Conservation (phyloP, 2,888 invertebrate species). For the Drosophila nr. perissopoda region DNA sequence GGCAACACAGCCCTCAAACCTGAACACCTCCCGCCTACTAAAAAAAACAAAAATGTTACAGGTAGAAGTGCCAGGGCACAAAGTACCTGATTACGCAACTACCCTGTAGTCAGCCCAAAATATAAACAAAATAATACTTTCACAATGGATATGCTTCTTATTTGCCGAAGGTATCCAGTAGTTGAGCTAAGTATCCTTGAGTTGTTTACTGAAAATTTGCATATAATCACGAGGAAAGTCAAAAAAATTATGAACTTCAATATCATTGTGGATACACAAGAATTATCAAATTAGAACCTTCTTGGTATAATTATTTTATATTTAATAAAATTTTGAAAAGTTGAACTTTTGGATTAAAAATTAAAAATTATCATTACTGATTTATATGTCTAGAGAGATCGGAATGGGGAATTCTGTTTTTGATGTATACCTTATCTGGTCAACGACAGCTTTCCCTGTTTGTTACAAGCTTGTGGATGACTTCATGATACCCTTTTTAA, state of each 20-base stretch:
- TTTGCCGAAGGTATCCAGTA: not conserved
- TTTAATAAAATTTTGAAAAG: not conserved
- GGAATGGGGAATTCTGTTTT: not conserved
- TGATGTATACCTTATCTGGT: not conserved
- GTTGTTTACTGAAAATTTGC: not conserved
- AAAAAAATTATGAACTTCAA: not conserved
- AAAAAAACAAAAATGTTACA: slow-evolving; percentile 4
- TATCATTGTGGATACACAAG: not conserved
- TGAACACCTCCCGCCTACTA: not conserved
- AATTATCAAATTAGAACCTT: not conserved
- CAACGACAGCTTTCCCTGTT: not conserved
- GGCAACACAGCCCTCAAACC: slow-evolving; percentile 31
- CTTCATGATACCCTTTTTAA: not conserved
- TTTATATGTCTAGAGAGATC: not conserved
- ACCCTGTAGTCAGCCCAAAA: not conserved
- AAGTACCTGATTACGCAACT: not conserved
- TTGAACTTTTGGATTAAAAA: not conserved
- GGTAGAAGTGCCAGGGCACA: not conserved
- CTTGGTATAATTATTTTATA: not conserved
- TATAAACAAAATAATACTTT: not conserved
- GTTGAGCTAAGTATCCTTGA: not conserved
- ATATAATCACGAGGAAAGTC: not conserved
- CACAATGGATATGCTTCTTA: not conserved
- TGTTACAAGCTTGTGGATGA: not conserved
- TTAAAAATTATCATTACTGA: not conserved